Evolutionary conservation across 2,113 vertebrate genomes (phyloP), one percentile per base, ranked within the genome.

Genomic region (Corvus moneduloides): DNA sequence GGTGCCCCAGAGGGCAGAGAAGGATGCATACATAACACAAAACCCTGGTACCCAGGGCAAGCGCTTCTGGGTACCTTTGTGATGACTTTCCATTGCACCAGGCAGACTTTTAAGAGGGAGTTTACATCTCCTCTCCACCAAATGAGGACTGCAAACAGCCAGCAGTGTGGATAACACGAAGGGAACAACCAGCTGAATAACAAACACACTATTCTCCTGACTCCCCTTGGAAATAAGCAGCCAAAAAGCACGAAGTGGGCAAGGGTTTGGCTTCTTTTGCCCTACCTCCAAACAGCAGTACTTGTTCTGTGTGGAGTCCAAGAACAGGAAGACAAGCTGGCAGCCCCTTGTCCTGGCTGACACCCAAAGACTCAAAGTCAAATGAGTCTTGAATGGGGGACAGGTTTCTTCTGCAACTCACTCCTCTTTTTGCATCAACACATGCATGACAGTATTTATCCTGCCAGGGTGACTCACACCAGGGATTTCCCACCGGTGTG

Each of bases 21-120:
- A n/a, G 26, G 28, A 62, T 71, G 24, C 32, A 26, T 4, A 2
- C 0, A 1, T 17, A 12, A 19, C 30, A 59, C 1, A 2, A 9
- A 33, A 21, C 33, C 2, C 0, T 1, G 0, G 14, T 48, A n/a
- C 22, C 13, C 24, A 17, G 17, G 11, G 11, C 2, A 2, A 44
- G 9, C 43, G 73, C 41, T 73, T 27, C 44, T 61, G 72, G 18
- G 12, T 30, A 30, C 14, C 5, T 89, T 64, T 69, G 35, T 43
- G 58, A 28, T 48, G n/a, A 2, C 1, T 20, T 73, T 55, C 52
- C 35, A 39, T 19, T 61, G 35, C 21, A 51, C 16, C 39, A 12
- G 21, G 49, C 16, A 80, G 33, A 41, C 14, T 64, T 79, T 72
- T 48, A 37, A 12, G 7, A 46, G 20, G 16, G 3, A 66, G 27